Conservation (phyloP, 2,113 vertebrate genomes). For the Dromiciops gliroides region DNA sequence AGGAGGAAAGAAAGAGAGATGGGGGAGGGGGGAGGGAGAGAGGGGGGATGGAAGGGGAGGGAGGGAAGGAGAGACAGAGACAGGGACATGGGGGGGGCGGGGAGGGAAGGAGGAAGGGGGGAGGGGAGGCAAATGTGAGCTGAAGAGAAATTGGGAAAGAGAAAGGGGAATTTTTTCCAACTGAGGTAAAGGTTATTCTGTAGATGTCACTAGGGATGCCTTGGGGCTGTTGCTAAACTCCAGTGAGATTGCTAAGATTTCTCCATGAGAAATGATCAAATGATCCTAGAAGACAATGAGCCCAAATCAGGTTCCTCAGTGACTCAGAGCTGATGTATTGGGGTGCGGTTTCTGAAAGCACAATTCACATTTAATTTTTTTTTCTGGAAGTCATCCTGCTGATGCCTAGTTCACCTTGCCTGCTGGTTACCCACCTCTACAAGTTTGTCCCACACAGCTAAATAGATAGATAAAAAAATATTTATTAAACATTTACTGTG, state of each 20-base stretch:
- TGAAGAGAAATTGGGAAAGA: background rate
- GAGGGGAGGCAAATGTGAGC: background rate
- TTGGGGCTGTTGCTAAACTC: background rate
- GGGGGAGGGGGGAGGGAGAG: background rate
- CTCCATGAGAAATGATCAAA: background rate
- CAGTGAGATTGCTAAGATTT: background rate
- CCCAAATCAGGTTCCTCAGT: background rate
- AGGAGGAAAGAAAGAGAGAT: no score
- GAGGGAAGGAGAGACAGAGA: no score
- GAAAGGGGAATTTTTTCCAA: background rate
- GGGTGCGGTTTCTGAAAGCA: background rate
- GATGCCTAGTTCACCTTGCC: background rate
- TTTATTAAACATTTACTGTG: background rate
- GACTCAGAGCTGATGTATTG: background rate
- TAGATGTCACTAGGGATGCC: background rate
- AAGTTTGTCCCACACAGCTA: background rate
- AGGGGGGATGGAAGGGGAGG: no score
- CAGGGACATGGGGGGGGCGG: no score
- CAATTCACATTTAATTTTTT: background rate
- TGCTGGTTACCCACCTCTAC: background rate
- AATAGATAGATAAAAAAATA: background rate
- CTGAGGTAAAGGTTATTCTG: background rate
- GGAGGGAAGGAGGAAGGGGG: no score
- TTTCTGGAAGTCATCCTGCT: background rate
- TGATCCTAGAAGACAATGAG: background rate